Evolutionary conservation across 2,888 invertebrate species (phyloP), one percentile per base, ranked within the genome.

Genomic region (Ligdia adustata): DNA sequence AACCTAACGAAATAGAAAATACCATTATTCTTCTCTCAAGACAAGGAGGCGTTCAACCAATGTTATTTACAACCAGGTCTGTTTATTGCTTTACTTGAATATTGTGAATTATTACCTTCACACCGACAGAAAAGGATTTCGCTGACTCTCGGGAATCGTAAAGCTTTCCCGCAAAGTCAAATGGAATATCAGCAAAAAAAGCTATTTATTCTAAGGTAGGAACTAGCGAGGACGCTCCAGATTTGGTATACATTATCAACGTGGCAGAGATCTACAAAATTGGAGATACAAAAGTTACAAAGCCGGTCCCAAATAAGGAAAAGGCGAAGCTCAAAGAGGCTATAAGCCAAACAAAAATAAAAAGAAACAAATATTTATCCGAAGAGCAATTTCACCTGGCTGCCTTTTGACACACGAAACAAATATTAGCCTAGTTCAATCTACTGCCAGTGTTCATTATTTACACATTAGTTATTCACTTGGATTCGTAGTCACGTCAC

Each of bases 1-100:
- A 18, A 79, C 75, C 81, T 87, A 88, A 88, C 87, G 81, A 87
- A 88, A 88, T 87, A 88, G 84, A 88, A 87, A 87, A 88, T 82
- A 79, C 82, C 84, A 88, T 88, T 88, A 87, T 83, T 88, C 85
- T 87, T 84, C 74, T 73, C 70, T 64, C 73, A 75, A 81, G 87
- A 87, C 86, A 84, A 82, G 84, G 70, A 88, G 85, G 85, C 86
- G 85, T 87, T 86, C 83, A 73, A 81, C 78, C 83, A 77, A 73
- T 72, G 80, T 86, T 85, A 87, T 87, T 86, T 87, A 87, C 80
- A 82, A 75, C 83, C 77, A 68, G 73, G 73, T 79, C 77, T 84
- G 82, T 80, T 85, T 84, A 76, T 82, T 75, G 69, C 68, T 70
- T 71, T 68, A 69, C 68, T 69, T 72, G 72, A 72, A 79, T 77